Evolutionary conservation across 2,113 vertebrate genomes (phyloP).

Genomic region (Perccottus glenii): DNA sequence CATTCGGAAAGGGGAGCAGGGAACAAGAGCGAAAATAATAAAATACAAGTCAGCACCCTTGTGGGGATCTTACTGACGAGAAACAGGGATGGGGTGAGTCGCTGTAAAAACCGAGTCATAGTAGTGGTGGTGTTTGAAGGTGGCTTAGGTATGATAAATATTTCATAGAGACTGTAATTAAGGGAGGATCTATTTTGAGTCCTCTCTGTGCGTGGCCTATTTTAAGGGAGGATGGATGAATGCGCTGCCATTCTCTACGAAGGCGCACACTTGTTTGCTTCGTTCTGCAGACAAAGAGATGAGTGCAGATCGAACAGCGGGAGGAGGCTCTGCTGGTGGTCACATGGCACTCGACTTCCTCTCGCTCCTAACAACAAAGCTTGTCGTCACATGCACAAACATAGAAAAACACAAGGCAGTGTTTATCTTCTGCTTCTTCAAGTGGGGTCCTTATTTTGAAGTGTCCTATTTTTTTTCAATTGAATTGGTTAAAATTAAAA

Average conservation of each 20-base stretch:
- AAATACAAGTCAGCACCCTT: slow-evolving; percentile 18
- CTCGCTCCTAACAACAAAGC: slow-evolving; percentile 25
- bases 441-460: neutral
- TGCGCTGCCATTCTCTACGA: slow-evolving; percentile 40
- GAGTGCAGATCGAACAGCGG: slow-evolving; percentile 36
- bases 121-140: slow-evolving; percentile 52
- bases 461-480: too few species aligned
- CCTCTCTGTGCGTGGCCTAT: slow-evolving; percentile 58
- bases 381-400: slow-evolving; percentile 29
- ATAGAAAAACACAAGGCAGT: neutral
- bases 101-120: slow-evolving; percentile 35
- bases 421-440: neutral
- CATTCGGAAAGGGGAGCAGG: neutral
- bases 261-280: slow-evolving; percentile 47
- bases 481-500: too few species aligned
- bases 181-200: slow-evolving; percentile 76
- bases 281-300: slow-evolving; percentile 60
- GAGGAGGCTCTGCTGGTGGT: slow-evolving; percentile 43
- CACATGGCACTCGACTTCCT: slow-evolving; percentile 42
- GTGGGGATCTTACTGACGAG: slow-evolving; percentile 37
- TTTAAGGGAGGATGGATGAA: slow-evolving; percentile 65
- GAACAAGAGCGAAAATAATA: slow-evolving; percentile 12
- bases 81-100: slow-evolving; percentile 15
- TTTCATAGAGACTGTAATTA: slow-evolving; percentile 74
- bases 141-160: slow-evolving; percentile 68